These are phyloP conservation scores for Boloria selene DNA, from an alignment of 2,888 invertebrate genomes.

Conservation along the genomic window DNA sequence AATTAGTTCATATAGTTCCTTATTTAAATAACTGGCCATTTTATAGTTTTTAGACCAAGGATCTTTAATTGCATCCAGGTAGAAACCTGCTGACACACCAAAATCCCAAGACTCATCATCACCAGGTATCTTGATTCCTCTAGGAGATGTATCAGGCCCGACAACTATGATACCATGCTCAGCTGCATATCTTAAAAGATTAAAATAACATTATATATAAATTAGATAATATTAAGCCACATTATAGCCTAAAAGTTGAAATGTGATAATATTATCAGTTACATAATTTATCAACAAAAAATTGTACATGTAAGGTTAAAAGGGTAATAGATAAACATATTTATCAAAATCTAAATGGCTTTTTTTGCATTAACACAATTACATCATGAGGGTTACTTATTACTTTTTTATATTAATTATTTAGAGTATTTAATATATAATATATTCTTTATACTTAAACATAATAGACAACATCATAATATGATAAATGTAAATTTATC, in stretches of 20 bases:
- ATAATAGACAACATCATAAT: too few species aligned
- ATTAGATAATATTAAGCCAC: not conserved
- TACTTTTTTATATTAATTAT: too few species aligned
- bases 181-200: slow-evolving; percentile 87
- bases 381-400: too few species aligned
- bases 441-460: too few species aligned
- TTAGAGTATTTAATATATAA: too few species aligned
- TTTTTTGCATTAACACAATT: too few species aligned
- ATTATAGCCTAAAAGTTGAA: not conserved
- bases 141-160: slow-evolving; percentile 97
- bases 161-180: slow-evolving; percentile 93
- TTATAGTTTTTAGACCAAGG: slow-evolving; percentile 96
- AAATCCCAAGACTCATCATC: slow-evolving; percentile 97
- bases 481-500: too few species aligned
- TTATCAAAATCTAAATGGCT: too few species aligned
- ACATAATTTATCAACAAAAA: not conserved
- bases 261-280: not conserved
- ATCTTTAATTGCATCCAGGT: slow-evolving; percentile 94
- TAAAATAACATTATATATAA: not conserved
- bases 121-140: slow-evolving; percentile 93
- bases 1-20: slow-evolving; percentile 90
- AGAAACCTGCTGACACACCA: slow-evolving; percentile 97
- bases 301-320: not conserved
- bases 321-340: slow-evolving; percentile 3
- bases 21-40: slow-evolving; percentile 97